Percentiles rank a stretch among this genome's conserved stretches.
Conservation (phyloP, 2,113 vertebrate species). For the Mixornis gularis region DNA sequence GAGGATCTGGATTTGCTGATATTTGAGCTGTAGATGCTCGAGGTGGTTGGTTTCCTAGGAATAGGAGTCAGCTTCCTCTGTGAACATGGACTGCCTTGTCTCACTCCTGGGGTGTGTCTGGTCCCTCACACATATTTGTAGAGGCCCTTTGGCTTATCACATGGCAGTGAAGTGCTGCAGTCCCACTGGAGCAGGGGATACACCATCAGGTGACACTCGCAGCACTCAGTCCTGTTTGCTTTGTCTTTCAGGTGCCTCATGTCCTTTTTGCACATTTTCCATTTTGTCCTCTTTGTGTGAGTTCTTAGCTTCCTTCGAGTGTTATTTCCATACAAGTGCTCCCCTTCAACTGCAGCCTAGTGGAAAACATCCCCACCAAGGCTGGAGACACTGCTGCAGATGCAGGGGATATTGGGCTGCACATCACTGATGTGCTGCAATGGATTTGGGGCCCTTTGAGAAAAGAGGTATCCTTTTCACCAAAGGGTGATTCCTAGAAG, state of each 20-base stretch:
- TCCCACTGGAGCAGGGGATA: not conserved
- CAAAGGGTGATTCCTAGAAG: not conserved
- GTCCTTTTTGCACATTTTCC: not conserved
- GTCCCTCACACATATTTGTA: not conserved
- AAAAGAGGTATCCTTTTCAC: not conserved
- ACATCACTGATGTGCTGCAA: fast-evolving
- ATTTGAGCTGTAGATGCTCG: not conserved
- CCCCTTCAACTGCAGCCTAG: not conserved
- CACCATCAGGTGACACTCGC: no score
- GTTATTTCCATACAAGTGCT: not conserved
- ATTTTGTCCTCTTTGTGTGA: not conserved
- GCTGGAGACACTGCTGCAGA: not conserved
- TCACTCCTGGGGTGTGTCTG: not conserved
- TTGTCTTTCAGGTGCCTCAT: not conserved
- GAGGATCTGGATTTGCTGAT: not conserved
- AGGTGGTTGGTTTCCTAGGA: not conserved
- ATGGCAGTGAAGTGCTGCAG: not conserved
- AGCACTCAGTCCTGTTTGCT: not conserved
- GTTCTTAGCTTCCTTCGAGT: not conserved
- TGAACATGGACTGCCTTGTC: not conserved
- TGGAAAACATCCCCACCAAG: fast-evolving
- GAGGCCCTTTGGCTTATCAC: not conserved
- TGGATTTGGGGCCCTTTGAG: not conserved
- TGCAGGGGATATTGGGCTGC: not conserved
- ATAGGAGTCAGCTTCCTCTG: not conserved